Evolutionary conservation across 2,113 vertebrate species (phyloP), one percentile per base, ranked within the genome.

Genomic region (Romanogobio albipinnatus): DNA sequence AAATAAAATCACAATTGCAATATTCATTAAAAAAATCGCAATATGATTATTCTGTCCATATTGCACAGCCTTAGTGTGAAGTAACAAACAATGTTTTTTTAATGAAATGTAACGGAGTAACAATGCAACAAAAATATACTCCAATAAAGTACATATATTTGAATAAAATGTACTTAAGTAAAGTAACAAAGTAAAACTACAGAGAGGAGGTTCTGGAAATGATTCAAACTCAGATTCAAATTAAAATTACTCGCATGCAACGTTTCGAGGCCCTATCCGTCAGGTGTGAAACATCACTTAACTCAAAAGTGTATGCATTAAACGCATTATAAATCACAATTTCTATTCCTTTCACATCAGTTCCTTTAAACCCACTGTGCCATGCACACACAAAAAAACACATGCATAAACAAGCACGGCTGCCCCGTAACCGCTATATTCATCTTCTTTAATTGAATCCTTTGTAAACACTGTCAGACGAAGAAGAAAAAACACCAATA

Each of bases 401-500:
- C 33, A 29, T 9, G 47, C 77, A 85, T 59, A 81, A 66, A 61
- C 85, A 86, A 85, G 36, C 81, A 81, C 94, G 94, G 94, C 90
- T 90, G 90, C 88, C 86, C 90, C 87, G 92, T 93, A 94, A 94
- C 93, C 88, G 90, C 94, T 92, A 94, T 96, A 97, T 95, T 96
- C 97, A 96, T 97, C 95, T 95, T 77, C 94, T 96, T 95, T 96
- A 96, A 97, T 95, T 96, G 94, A 95, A 96, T 92, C 94, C 95
- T 96, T 93, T 95, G 96, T 96, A 98, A 96, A 97, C 94, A 97
- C 92, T 87, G 93, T 95, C 76, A 53, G 85, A 66, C 10, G 93
- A 95, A 94, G 93, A 88, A 88, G 92, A 88, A 91, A 90, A 90
- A 84, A 47, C 29, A 51, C 3, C 90, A 59, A 84, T 84, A 74